A percentile compares a stretch with the other conserved stretches of the same genome.
phyloP scores from a whole-genome alignment of 2,888 invertebrate species.

The Agonopterix heracliana region DNA sequence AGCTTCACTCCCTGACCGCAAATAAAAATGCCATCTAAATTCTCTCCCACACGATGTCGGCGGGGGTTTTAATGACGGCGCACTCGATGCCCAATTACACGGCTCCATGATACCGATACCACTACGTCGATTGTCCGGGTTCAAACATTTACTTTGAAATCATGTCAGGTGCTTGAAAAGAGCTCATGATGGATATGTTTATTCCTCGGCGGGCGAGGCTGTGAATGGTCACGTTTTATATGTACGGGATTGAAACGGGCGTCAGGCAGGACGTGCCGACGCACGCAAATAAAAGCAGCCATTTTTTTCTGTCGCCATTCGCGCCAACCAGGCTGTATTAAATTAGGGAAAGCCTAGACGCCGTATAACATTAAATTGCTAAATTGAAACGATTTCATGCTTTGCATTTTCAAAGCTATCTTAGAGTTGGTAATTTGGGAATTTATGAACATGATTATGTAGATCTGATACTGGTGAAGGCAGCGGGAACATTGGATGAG shows the following conservation, averaged over 20 bases:
- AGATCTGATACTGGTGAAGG: too few relatives aligned
- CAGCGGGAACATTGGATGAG: too few relatives aligned
- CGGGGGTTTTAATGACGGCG: constrained; percentile 35
- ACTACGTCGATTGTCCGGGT: not conserved
- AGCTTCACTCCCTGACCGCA: constrained; percentile 21
- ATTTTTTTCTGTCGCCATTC: constrained; percentile 32
- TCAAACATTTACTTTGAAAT: constrained; percentile 24
- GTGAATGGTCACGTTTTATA: constrained; percentile 65
- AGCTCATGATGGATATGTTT: constrained; percentile 49
- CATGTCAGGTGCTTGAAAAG: constrained; percentile 20
- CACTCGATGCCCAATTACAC: constrained; percentile 34
- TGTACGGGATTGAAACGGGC: constrained; percentile 51
- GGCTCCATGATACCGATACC: not conserved
- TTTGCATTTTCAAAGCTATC: constrained; percentile 5
- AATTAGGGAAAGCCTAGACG: constrained; percentile 44
- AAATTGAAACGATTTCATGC: constrained; percentile 24
- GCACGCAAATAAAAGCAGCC: constrained; percentile 38
- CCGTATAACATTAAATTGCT: constrained; percentile 29
- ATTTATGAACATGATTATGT: too few relatives aligned
- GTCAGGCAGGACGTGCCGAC: constrained; percentile 43
- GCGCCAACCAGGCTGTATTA: constrained; percentile 33
- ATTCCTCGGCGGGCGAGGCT: constrained; percentile 36
- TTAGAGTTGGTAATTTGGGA: too few relatives aligned
- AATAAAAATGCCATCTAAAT: constrained; percentile 51
- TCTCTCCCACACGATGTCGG: constrained; percentile 21